phyloP scores from a whole-genome alignment of 2,797 vertebrate species.

The Anabacerthia variegaticeps region DNA sequence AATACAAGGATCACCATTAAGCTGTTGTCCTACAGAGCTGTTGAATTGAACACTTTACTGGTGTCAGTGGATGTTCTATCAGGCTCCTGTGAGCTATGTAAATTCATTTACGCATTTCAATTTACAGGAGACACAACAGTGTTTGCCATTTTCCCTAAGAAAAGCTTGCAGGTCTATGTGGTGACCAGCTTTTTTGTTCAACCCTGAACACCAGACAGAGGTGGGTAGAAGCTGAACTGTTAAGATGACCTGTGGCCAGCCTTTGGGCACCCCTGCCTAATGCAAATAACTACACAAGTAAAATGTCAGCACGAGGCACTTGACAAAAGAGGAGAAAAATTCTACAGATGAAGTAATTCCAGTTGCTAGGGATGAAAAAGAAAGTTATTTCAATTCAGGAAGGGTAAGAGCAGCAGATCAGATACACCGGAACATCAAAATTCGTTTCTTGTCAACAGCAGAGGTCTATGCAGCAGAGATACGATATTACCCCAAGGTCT shows the following conservation, averaged over 20 bases:
- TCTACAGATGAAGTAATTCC: constrained; percentile 36
- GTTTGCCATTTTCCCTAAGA: neutral
- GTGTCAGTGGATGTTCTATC: neutral
- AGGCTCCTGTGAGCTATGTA: neutral
- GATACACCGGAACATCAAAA: constrained; percentile 22
- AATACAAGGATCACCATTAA: neutral
- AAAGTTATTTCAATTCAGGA: constrained; percentile 31
- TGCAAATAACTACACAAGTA: neutral
- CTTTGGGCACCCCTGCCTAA: constrained; percentile 61
- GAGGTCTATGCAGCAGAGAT: constrained; percentile 46
- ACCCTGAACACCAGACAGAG: neutral
- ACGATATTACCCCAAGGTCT: constrained; percentile 16
- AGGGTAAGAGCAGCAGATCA: constrained; percentile 27
- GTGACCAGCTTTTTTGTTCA: neutral
- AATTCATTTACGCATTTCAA: neutral
- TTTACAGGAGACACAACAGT: neutral
- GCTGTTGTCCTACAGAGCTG: neutral
- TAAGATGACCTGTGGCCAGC: constrained; percentile 4
- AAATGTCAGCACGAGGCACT: neutral
- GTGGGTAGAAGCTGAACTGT: neutral
- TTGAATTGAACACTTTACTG: neutral
- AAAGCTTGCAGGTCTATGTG: neutral
- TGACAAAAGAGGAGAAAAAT: constrained; percentile 40
- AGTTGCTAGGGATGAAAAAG: constrained; percentile 51
- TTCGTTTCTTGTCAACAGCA: constrained; percentile 22